Conservation (phyloP, 2,113 vertebrate genomes). For the Petaurus breviceps region DNA sequence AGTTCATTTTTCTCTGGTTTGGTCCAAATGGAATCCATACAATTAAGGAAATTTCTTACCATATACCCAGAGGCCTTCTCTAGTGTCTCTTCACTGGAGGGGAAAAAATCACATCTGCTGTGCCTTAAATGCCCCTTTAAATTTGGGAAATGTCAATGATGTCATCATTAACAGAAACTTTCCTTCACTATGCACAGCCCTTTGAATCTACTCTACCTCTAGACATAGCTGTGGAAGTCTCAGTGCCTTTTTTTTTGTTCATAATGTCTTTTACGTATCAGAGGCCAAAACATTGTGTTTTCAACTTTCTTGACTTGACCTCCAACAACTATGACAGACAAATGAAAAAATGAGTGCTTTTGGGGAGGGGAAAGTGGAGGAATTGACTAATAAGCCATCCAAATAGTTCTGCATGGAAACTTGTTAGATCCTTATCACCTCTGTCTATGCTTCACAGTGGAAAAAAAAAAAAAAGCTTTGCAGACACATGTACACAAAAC, state of each 20-base stretch:
- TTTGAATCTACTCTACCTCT: conserved; percentile 71
- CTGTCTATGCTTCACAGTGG: neutral
- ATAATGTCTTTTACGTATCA: conserved; percentile 31
- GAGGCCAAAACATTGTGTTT: conserved; percentile 46
- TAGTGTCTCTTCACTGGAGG: conserved; percentile 4
- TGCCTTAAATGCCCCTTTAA: conserved; percentile 69
- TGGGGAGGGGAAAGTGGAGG: neutral
- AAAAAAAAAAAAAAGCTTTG: neutral
- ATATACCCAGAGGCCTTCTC: neutral
- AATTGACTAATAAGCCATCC: conserved; percentile 1
- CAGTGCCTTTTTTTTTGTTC: conserved; percentile 28
- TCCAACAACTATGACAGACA: conserved; percentile 54
- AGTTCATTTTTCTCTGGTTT: conserved; percentile 52
- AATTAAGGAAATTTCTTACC: conserved; percentile 26
- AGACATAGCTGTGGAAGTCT: conserved; percentile 55
- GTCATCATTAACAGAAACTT: conserved; percentile 76
- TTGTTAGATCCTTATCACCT: neutral
- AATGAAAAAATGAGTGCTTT: neutral
- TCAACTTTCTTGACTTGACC: conserved; percentile 69
- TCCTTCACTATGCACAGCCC: conserved; percentile 75
- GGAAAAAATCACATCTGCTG: conserved; percentile 43
- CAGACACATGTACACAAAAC: neutral
- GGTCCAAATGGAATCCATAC: conserved; percentile 17
- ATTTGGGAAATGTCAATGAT: conserved; percentile 64
- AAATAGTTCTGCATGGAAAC: conserved; percentile 4